Evolutionary conservation across 1,140 invertebrate species (phyloP).

Genomic region (Pseudomyrmex gracilis): DNA sequence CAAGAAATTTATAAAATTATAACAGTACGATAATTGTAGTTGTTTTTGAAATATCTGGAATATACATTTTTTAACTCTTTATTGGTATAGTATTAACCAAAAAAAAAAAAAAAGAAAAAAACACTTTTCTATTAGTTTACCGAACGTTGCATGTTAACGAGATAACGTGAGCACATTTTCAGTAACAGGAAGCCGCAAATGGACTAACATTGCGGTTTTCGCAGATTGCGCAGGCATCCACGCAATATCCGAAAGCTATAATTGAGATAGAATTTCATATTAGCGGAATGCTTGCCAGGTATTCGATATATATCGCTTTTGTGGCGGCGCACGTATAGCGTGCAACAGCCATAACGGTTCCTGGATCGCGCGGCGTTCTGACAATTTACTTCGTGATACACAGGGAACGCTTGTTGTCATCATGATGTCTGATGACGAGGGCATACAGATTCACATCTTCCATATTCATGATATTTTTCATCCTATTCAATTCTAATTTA

Average conservation of each 20-base stretch:
- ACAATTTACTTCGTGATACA: constrained; percentile 16
- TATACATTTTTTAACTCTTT: no score
- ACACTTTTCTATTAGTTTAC: no score
- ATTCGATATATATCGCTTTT: constrained; percentile 17
- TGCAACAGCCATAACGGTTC: constrained; percentile 27
- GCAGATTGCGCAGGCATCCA: constrained; percentile 14
- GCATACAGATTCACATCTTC: no score
- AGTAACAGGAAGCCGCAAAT: constrained; percentile 27
- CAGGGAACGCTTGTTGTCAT: background rate
- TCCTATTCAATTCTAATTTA: no score
- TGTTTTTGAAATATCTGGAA: no score
- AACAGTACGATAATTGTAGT: background rate
- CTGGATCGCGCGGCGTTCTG: background rate
- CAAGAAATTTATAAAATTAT: background rate
- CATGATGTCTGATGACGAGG: no score
- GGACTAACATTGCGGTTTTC: constrained; percentile 39
- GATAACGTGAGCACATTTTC: constrained; percentile 3
- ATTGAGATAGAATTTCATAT: constrained; percentile 37
- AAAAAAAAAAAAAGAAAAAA: no score
- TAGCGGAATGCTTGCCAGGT: background rate
- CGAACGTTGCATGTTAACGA: background rate
- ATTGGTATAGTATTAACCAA: no score
- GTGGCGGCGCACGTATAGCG: background rate
- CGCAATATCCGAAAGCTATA: constrained; percentile 36
- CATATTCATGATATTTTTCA: no score